Base-by-base conservation (phyloP, 2,888 invertebrate species). In the Cheilosia soror region DNA sequence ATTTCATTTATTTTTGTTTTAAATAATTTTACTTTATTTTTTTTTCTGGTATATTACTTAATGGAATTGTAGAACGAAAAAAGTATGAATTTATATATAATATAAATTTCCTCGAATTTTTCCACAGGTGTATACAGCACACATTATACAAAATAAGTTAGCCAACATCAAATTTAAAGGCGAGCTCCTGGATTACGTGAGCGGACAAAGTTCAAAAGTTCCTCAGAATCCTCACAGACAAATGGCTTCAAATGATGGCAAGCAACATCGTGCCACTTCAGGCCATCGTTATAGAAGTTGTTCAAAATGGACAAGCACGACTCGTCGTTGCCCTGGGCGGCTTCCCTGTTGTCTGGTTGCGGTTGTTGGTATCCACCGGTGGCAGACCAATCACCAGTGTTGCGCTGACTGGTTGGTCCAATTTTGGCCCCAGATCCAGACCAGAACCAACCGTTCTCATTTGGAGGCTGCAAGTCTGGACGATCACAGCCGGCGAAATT, bases 391-490 rank as follows among this genome's bases (percentile, higher is more conserved):
- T 97, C 97, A 47, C 97, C 97, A 80, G 97, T 96, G 93, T 97
- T 97, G 87, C 97, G 95, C 92, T 97, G 96, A 40, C 96, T 95
- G 71, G 97, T 97, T 82, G 97, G 95, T 57, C 97, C 97, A 90
- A 97, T 96, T 93, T 97, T 97, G 85, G 96, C 97, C 37, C 97
- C 97, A 7, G 97, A 97, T 87, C 97, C 97, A 5, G 97, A 97
- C 97, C 97, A 98, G 94, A 98, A 98, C 97, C 97, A 98, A 73
- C 97, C 97, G 92, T 96, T 96, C 88, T 96, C 94, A 90, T 96
- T 96, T 83, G 96, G 95, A n/a, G 97, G 97, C 92, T 96, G 96
- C 89, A 97, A 93, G 92, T 97, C 97, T 60, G 95, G 93, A 72
- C 97, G 94, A 92, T 96, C 96, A 92, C 97, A 98, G 49, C 97